Base-by-base conservation (phyloP, 2,888 invertebrate genomes). In the Miltochrista miniata region DNA sequence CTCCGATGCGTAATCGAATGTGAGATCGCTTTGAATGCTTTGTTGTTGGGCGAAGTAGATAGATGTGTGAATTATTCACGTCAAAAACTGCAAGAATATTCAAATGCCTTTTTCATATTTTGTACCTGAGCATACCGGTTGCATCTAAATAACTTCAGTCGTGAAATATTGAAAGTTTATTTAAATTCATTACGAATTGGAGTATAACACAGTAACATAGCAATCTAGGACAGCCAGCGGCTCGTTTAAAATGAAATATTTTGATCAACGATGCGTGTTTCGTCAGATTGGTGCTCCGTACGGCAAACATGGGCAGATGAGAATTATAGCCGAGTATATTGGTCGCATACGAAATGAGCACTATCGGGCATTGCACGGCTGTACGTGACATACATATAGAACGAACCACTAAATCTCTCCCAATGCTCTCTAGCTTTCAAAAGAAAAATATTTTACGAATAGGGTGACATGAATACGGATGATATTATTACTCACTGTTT, bases 261-360 rank as follows among this genome's bases (percentile, higher is more conserved):
- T 74, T 79, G 75, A 81, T 76, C 60, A n/a, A n/a, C n/a, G n/a
- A n/a, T n/a, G n/a, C n/a, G 51, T 64, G 61, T 70, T 69, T 74
- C 61, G 65, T 61, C 70, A 69, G 69, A 63, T 68, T 65, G 64
- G 70, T 61, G 69, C 59, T 68, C 61, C 63, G 70, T 61, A 68
- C 59, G 61, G 71, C 76, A 74, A 82, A 83, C 81, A 81, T 70
- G 71, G 72, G 61, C 71, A 68, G 68, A 74, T 78, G 73, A 79
- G 70, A 85, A 76, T 83, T 83, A 84, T 81, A 72, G 77, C 64
- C 62, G 72, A 65, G 74, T 74, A 74, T 79, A 78, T 75, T 72
- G 73, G 74, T 69, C 68, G 86, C 81, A 84, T 83, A 83, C 83
- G 61, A 78, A 79, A 79, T 81, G 77, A 79, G 76, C 69, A 69